Evolutionary conservation across 2,797 vertebrate genomes (phyloP), one percentile per base, ranked within the genome.

Genomic region (Oreonectes daqikongensis): DNA sequence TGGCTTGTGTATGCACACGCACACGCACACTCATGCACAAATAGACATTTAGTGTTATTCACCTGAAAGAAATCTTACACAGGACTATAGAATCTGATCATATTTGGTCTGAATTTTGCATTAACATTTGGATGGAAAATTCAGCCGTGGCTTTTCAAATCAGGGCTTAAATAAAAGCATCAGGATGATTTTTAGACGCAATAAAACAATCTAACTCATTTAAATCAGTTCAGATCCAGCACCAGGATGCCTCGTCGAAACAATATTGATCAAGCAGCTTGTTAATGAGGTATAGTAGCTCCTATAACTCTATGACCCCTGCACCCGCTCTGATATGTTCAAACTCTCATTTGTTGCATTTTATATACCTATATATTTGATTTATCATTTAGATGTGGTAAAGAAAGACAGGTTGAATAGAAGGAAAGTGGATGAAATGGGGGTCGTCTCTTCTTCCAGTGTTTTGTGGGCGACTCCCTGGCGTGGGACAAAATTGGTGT

Each of bases 401-500:
- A 82, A 81, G 81, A 78, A 86, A 85, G 82, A 87, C 87, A 52
- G 57, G 67, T 64, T 55, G 67, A 52, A 61, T 42, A 86, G 80
- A 73, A 89, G 88, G 75, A 77, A 81, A 82, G 81, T 84, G 84
- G 85, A 85, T 87, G 88, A 82, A 84, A 83, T 85, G 84, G 82
- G 86, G 63, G 38, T 75, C 85, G 81, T 86, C 86, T 87, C 82
- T 85, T 88, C 80, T 84, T 42, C 82, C 90, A 82, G 89, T 88
- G 89, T 90, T 89, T n/a, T 87, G 86, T 65, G 60, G 72, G 88
- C 85, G 86, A 87, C 86, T 84, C 85, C 89, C 88, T 85, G 65
- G 32, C 40, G 88, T 89, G 84, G 85, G 85, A 89, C 85, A 86
- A 88, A 86, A 88, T 79, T 22, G 79, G 89, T 85, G 86, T 88